phyloP scores from a whole-genome alignment of 2,888 invertebrate species.

The Erpobdella octoculata region DNA sequence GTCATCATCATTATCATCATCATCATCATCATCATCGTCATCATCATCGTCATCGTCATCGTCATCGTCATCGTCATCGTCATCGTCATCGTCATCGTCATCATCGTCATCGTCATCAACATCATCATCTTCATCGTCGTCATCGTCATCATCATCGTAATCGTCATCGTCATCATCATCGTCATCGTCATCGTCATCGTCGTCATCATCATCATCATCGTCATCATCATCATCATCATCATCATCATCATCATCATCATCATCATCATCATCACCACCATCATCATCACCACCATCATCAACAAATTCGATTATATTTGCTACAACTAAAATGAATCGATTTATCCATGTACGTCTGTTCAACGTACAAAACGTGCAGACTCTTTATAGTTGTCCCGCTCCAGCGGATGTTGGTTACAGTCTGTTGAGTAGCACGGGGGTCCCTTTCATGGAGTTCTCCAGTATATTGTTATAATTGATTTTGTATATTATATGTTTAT shows the following conservation, averaged over 20 bases:
- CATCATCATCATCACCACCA: neutral
- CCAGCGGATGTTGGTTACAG: too few relatives aligned
- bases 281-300: too few relatives aligned
- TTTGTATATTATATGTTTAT: too few relatives aligned
- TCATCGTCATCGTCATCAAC: neutral
- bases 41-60: neutral
- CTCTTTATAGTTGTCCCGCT: too few relatives aligned
- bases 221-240: neutral
- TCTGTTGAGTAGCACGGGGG: too few relatives aligned
- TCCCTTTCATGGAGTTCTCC: too few relatives aligned
- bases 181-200: neutral
- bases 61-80: neutral
- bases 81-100: neutral
- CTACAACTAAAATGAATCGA: too few relatives aligned
- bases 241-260: slow-evolving; percentile 2
- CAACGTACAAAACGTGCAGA: too few relatives aligned
- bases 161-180: neutral
- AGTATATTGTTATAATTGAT: too few relatives aligned
- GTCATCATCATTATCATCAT: slow-evolving; percentile 15
- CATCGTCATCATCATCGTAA: neutral
- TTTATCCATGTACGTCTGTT: too few relatives aligned
- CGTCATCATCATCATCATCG: neutral
- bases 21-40: neutral
- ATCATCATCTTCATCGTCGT: neutral
- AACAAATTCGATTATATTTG: too few relatives aligned